phyloP scores from a whole-genome alignment of 2,888 invertebrate genomes.

The Drosophila macrospina region DNA sequence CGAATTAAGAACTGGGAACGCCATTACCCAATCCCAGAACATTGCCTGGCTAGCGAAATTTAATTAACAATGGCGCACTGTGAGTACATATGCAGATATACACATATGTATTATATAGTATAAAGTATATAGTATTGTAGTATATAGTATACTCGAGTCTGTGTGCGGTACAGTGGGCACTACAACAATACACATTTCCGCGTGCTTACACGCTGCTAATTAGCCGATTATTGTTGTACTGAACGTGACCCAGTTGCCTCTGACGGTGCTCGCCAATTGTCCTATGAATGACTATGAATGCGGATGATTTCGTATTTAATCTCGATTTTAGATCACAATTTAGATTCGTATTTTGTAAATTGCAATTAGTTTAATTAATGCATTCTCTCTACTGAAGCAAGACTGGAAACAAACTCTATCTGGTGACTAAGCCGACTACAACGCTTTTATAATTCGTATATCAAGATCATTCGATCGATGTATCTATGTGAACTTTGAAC shows the following conservation, averaged over 20 bases:
- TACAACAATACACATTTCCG: constrained; percentile 62
- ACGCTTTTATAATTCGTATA: not conserved
- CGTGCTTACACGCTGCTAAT: constrained; percentile 65
- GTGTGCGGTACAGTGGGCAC: constrained; percentile 32
- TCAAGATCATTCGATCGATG: not conserved
- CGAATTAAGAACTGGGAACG: constrained; percentile 69
- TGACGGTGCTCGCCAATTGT: not conserved
- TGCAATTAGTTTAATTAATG: constrained; percentile 74
- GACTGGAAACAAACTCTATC: constrained; percentile 37
- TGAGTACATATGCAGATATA: not conserved
- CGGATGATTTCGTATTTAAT: constrained; percentile 55
- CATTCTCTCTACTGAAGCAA: constrained; percentile 57
- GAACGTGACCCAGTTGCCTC: constrained; percentile 57
- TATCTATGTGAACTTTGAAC: constrained; percentile 9
- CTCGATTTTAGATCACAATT: constrained; percentile 72
- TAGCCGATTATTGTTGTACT: constrained; percentile 60
- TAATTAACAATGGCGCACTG: constrained; percentile 65
- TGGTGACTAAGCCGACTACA: constrained; percentile 57
- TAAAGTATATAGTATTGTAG: too few relatives aligned
- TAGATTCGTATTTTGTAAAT: constrained; percentile 60
- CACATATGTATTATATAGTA: constrained; percentile 1
- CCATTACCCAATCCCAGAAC: constrained; percentile 40
- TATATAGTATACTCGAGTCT: not conserved
- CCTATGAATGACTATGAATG: not conserved
- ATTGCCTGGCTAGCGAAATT: constrained; percentile 59